A percentile compares a stretch with the other conserved stretches of the same genome.
phyloP scores from a whole-genome alignment of 2,113 vertebrate species.

The Mormoops blainvillei region DNA sequence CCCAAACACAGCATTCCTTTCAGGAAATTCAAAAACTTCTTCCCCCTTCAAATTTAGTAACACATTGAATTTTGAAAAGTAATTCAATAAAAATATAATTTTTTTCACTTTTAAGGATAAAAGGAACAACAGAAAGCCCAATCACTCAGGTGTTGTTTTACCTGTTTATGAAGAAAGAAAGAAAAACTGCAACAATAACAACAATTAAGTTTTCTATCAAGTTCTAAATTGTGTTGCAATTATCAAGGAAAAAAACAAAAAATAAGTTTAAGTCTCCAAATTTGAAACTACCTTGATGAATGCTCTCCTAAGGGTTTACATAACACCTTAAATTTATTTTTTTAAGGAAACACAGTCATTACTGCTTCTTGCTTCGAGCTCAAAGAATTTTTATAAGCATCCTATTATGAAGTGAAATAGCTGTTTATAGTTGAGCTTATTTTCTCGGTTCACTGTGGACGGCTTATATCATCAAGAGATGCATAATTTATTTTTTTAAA shows the following conservation, averaged over 20 bases:
- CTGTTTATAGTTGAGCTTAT: background rate
- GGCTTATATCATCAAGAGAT: background rate
- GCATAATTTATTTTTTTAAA: conserved; percentile 40
- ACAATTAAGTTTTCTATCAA: background rate
- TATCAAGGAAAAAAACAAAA: background rate
- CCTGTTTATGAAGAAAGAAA: background rate
- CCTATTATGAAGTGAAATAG: background rate
- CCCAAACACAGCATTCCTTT: background rate
- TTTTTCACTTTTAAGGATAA: background rate
- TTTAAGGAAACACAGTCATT: background rate
- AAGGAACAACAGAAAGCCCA: background rate
- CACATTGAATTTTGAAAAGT: background rate
- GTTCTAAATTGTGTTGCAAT: background rate
- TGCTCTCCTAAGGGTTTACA: background rate
- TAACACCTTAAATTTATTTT: background rate
- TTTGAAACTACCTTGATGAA: background rate
- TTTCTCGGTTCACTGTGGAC: background rate
- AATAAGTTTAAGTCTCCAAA: background rate
- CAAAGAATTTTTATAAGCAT: background rate
- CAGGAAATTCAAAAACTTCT: background rate
- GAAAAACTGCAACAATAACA: background rate
- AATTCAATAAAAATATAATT: background rate
- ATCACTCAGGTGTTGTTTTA: background rate
- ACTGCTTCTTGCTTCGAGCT: background rate
- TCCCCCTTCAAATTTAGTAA: background rate